phyloP scores from a whole-genome alignment of 2,113 vertebrate genomes.

The Trichechus manatus region DNA sequence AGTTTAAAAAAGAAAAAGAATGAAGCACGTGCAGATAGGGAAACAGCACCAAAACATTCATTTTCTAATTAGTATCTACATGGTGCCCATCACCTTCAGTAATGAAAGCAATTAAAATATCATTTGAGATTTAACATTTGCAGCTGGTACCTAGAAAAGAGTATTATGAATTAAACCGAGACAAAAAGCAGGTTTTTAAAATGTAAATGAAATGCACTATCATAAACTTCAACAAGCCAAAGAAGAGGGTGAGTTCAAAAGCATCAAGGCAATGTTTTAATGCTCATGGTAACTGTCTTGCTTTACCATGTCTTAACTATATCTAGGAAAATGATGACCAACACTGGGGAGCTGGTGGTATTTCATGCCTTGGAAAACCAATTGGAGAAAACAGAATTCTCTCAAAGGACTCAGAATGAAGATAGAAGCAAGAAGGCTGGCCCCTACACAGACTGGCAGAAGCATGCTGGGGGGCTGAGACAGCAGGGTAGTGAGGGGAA shows the following conservation, averaged over 20 bases:
- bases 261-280: background rate
- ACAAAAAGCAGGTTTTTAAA: background rate
- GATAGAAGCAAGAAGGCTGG: background rate
- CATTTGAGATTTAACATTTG: background rate
- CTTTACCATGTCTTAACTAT: background rate
- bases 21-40: background rate
- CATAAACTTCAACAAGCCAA: slow-evolving; percentile 28
- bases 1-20: background rate
- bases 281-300: background rate
- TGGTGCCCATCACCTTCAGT: background rate
- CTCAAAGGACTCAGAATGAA: background rate
- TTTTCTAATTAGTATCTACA: background rate
- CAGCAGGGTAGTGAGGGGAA: background rate
- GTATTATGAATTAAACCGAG: background rate
- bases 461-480: background rate
- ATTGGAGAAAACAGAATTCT: background rate
- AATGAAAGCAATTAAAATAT: background rate
- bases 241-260: background rate
- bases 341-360: background rate
- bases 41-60: background rate
- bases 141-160: background rate
- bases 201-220: background rate
- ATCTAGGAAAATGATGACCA: background rate
- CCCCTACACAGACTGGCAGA: background rate
- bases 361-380: background rate